A percentile compares a stretch with the other conserved stretches of the same genome.
These are phyloP conservation scores for Portevinia maculata DNA, from an alignment of 2,888 invertebrate genomes.

Conservation along the genomic window DNA sequence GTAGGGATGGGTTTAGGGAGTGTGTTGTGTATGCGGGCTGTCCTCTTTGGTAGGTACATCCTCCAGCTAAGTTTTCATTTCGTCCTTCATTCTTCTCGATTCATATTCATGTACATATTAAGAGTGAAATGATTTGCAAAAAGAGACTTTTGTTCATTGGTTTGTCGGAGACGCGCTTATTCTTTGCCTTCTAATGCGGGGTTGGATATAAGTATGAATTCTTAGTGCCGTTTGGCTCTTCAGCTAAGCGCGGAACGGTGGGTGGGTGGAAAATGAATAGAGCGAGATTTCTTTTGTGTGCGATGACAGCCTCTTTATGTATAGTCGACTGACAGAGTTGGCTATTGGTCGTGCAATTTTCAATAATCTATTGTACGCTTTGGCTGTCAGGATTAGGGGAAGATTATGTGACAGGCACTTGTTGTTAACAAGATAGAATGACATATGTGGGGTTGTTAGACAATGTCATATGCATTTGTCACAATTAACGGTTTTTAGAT, in stretches of 20 bases:
- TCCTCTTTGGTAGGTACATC: conserved; percentile 34
- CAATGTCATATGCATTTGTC: conserved; percentile 71
- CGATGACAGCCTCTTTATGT: conserved; percentile 51
- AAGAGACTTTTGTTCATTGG: conserved; percentile 55
- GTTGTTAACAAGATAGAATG: conserved; percentile 20
- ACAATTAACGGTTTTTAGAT: conserved; percentile 67
- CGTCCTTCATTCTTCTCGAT: conserved; percentile 31
- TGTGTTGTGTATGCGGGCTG: conserved; percentile 34
- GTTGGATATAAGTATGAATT: conserved; percentile 51
- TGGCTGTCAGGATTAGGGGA: not conserved
- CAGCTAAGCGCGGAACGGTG: conserved; percentile 51
- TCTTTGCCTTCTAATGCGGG: conserved; percentile 35
- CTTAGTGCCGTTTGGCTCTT: conserved; percentile 55
- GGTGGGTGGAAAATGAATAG: conserved; percentile 50
- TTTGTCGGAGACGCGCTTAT: conserved; percentile 25
- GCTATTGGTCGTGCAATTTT: conserved; percentile 71
- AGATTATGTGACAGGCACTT: conserved; percentile 24
- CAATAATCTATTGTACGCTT: conserved; percentile 64
- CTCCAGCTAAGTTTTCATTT: conserved; percentile 54
- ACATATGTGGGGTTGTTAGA: conserved; percentile 67
- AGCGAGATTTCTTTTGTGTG: conserved; percentile 61
- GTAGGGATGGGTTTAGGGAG: conserved; percentile 21
- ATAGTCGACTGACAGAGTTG: no score
- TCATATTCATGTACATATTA: conserved; percentile 34
- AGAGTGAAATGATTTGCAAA: conserved; percentile 73